A percentile compares a stretch with the other conserved stretches of the same genome.
Evolutionary conservation across 2,113 vertebrate species (phyloP).

Genomic region (Ranitomeya imitator): DNA sequence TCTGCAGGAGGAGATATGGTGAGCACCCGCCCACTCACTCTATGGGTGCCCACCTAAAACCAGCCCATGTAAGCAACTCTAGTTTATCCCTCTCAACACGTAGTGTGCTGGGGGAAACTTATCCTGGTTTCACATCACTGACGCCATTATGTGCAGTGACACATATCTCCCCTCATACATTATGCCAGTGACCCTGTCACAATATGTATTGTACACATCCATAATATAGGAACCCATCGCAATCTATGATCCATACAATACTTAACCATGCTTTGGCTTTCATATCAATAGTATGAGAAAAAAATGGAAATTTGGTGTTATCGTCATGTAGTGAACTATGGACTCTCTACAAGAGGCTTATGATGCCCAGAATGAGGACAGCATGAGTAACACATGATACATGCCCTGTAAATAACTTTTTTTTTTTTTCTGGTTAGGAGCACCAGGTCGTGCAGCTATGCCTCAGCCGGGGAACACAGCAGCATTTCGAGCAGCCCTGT

Average conservation of each 20-base stretch:
- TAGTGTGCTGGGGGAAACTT: no score
- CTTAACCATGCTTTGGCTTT: background rate
- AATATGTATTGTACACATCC: background rate
- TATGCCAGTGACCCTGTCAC: no score
- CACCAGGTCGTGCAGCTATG: constrained; percentile 91
- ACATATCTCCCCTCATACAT: no score
- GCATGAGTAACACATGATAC: background rate
- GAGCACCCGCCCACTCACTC: no score
- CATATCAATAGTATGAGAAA: background rate
- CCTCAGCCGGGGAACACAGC: constrained; percentile 91
- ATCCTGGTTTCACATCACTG: no score
- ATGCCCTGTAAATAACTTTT: no score
- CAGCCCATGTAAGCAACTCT: no score
- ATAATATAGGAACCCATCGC: background rate
- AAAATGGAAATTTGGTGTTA: no score
- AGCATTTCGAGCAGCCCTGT: constrained; percentile 91
- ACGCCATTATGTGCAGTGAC: no score
- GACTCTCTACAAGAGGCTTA: background rate
- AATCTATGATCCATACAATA: background rate
- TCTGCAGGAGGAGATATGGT: no score
- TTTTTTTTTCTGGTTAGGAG: constrained; percentile 71
- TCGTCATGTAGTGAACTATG: background rate
- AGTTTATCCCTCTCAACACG: no score
- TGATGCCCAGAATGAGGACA: background rate
- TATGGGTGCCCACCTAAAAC: no score